Evolutionary conservation across 2,888 invertebrate species (phyloP).

Genomic region (Xestia ashworthii): DNA sequence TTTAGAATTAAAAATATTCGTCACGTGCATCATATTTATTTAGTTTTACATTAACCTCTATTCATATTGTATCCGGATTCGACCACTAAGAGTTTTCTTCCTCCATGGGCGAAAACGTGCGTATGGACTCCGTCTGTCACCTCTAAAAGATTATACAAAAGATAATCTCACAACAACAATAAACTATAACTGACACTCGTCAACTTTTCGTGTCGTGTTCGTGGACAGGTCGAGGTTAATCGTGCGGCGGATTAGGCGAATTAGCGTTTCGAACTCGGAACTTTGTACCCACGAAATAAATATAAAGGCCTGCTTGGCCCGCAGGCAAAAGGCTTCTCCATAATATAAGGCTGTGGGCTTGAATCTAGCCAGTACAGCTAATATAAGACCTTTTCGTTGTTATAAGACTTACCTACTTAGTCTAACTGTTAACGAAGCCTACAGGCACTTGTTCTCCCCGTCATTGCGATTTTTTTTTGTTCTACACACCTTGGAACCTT

Average conservation of each 20-base stretch:
- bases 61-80: background rate
- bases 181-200: slow-evolving; percentile 7
- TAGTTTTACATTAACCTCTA: background rate
- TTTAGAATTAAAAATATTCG: background rate
- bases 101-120: background rate
- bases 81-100: background rate
- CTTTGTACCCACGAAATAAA: background rate
- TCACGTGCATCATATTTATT: background rate
- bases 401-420: too few relatives aligned
- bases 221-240: slow-evolving; percentile 45
- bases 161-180: slow-evolving; percentile 31
- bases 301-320: background rate
- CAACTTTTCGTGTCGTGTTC: slow-evolving; percentile 18
- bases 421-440: too few relatives aligned
- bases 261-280: background rate
- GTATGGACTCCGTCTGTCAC: slow-evolving; percentile 17
- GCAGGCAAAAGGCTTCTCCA: slow-evolving; percentile 1
- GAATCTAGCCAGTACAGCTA: background rate
- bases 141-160: slow-evolving; percentile 6
- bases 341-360: background rate
- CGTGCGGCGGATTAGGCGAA: slow-evolving; percentile 43
- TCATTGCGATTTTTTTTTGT: too few relatives aligned
- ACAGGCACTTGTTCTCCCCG: too few relatives aligned
- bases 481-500: too few relatives aligned
- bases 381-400: background rate